These are phyloP conservation scores for Anaspis maculata DNA, from an alignment of 2,888 invertebrate genomes.

Conservation along the genomic window DNA sequence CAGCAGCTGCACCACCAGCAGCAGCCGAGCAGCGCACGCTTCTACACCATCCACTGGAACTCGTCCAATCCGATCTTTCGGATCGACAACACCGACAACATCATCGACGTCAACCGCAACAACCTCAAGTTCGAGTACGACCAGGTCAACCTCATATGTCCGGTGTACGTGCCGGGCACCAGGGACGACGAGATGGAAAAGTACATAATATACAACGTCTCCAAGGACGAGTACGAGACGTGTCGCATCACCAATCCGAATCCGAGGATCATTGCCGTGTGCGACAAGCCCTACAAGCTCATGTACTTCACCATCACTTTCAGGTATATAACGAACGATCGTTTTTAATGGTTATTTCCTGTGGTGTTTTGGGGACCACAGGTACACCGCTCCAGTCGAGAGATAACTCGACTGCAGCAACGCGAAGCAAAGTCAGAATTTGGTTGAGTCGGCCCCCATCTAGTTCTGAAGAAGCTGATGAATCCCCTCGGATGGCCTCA, in stretches of 20 bases:
- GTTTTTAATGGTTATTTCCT: no score
- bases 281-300: slow-evolving; percentile 89
- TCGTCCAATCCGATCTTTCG: slow-evolving; percentile 57
- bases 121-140: slow-evolving; percentile 87
- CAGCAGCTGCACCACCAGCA: no score
- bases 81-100: slow-evolving; percentile 95
- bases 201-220: slow-evolving; percentile 94
- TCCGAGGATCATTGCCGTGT: slow-evolving; percentile 89
- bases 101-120: slow-evolving; percentile 91
- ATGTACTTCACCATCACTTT: slow-evolving; percentile 96
- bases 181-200: slow-evolving; percentile 85
- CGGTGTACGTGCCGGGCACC: slow-evolving; percentile 80
- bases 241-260: slow-evolving; percentile 92
- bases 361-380: no score
- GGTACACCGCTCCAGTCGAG: no score
- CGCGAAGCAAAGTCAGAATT: no score
- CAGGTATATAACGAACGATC: no score
- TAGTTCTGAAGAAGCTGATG: no score
- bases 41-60: slow-evolving; percentile 44
- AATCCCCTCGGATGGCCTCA: no score
- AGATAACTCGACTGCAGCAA: no score
- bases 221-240: slow-evolving; percentile 93
- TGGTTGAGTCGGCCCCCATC: no score
- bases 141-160: slow-evolving; percentile 93
- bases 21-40: slow-evolving; percentile 40